phyloP scores from a whole-genome alignment of 2,113 vertebrate species.

The Sinosuthora webbiana region DNA sequence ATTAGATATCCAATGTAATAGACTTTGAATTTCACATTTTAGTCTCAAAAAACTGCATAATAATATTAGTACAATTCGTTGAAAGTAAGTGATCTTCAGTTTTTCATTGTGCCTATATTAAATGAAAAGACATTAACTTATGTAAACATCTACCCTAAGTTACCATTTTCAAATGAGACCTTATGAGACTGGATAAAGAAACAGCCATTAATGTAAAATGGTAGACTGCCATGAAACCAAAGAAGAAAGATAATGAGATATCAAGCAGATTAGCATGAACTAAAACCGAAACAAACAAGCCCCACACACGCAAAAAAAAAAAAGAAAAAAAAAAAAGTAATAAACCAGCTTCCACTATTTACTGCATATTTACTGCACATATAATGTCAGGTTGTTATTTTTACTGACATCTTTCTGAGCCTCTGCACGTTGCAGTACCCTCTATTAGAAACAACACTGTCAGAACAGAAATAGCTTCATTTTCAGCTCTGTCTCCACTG shows the following conservation, averaged over 20 bases:
- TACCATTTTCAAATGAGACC: neutral
- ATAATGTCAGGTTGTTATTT: neutral
- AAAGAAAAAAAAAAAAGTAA: neutral
- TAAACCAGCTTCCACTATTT: neutral
- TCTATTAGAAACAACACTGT: neutral
- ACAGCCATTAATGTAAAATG: neutral
- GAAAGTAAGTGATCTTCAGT: neutral
- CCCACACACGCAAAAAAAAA: too few relatives aligned
- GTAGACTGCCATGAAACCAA: neutral
- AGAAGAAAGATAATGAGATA: neutral
- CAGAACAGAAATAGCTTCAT: neutral
- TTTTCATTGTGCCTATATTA: neutral
- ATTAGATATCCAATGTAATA: neutral
- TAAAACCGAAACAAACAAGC: neutral
- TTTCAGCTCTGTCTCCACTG: neutral
- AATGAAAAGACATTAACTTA: neutral
- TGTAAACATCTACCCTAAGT: neutral
- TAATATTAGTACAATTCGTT: neutral
- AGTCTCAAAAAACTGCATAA: neutral
- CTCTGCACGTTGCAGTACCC: accelerated
- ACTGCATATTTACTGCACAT: neutral
- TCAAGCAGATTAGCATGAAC: neutral
- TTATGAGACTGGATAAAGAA: neutral
- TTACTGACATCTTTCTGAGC: neutral
- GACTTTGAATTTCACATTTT: neutral